Evolutionary conservation across 2,888 invertebrate genomes (phyloP).

Genomic region (Drosophila yooni): DNA sequence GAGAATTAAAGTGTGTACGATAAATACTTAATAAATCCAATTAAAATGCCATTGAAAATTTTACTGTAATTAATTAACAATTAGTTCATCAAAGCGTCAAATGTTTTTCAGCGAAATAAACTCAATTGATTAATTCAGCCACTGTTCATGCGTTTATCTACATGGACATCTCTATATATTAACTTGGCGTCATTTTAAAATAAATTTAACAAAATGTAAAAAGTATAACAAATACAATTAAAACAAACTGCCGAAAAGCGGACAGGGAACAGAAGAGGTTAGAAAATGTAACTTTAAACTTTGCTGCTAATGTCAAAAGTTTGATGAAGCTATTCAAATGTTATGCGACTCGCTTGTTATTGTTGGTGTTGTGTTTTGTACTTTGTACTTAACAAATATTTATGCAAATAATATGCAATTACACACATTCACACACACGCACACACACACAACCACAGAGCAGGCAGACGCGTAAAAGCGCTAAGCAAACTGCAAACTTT

Average conservation of each 20-base stretch:
- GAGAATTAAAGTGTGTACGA: background rate
- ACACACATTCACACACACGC: conserved; percentile 41
- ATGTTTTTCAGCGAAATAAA: background rate
- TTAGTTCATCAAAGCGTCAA: background rate
- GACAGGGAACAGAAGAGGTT: conserved; percentile 3
- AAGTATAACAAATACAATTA: background rate
- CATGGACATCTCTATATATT: background rate
- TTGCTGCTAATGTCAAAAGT: conserved; percentile 57
- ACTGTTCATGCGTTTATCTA: background rate
- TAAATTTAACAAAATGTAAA: background rate
- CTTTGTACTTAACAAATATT: conserved; percentile 63
- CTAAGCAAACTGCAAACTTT: conserved; percentile 64
- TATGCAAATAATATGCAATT: conserved; percentile 77
- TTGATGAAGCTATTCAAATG: conserved; percentile 53
- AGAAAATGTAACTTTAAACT: conserved; percentile 28
- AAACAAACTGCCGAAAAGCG: background rate
- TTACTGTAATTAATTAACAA: background rate
- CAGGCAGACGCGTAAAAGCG: conserved; percentile 60
- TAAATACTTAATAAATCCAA: background rate
- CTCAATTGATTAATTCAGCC: background rate
- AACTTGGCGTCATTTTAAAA: background rate
- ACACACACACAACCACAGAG: conserved; percentile 25
- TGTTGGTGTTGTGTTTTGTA: conserved; percentile 35
- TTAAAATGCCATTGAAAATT: background rate
- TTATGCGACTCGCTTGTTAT: conserved; percentile 22